These are phyloP conservation scores for Apostichopus californicus DNA, from an alignment of 35 echinoderm and acorn worm genomes.

Conservation along the genomic window DNA sequence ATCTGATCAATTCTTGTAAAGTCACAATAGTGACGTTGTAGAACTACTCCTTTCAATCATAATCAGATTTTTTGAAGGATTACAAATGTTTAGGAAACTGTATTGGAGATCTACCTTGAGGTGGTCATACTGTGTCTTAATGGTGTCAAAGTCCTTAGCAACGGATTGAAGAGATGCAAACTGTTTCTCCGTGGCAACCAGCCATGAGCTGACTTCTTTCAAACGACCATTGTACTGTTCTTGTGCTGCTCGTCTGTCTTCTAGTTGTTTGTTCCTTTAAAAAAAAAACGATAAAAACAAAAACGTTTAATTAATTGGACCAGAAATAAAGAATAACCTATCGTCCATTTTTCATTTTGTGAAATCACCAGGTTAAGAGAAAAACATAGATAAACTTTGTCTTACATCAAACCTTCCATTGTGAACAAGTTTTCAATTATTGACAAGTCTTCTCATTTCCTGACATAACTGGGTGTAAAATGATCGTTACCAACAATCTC, in stretches of 20 bases:
- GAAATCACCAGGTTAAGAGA: too few species aligned
- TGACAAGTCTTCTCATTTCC: too few species aligned
- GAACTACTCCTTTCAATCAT: neutral
- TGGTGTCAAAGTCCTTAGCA: slow-evolving; percentile 81
- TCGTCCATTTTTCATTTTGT: too few species aligned
- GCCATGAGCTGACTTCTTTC: slow-evolving; percentile 88
- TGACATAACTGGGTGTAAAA: too few species aligned
- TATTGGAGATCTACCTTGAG: slow-evolving; percentile 68
- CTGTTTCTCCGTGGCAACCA: slow-evolving; percentile 72
- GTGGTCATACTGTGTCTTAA: slow-evolving; percentile 93
- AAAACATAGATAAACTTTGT: too few species aligned
- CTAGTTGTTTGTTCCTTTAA: slow-evolving; percentile 73
- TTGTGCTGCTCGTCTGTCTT: slow-evolving; percentile 78
- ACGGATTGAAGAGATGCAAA: slow-evolving; percentile 73
- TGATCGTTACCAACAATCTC: too few species aligned
- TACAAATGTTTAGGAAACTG: neutral
- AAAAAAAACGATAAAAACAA: too few species aligned
- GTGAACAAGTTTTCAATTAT: too few species aligned
- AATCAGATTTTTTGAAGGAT: neutral
- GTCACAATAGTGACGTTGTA: neutral
- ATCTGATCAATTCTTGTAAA: neutral
- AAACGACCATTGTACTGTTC: slow-evolving; percentile 81
- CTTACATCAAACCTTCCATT: too few species aligned
- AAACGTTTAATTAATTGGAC: too few species aligned
- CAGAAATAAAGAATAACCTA: too few species aligned